Evolutionary conservation across 2,113 vertebrate genomes (phyloP), one percentile per base, ranked within the genome.

Genomic region (Coregonus clupeaformis): DNA sequence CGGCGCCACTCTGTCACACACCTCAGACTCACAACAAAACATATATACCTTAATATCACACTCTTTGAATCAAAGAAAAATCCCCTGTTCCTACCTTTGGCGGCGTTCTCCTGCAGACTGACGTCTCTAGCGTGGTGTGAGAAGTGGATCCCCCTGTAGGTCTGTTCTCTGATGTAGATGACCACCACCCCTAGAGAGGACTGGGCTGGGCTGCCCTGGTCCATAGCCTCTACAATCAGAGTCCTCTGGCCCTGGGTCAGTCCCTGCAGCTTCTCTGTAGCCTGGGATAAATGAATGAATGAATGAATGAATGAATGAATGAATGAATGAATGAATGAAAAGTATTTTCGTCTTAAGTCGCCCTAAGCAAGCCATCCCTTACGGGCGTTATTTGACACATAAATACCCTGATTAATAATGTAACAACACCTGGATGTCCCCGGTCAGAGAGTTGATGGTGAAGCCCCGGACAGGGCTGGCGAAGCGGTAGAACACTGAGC

Each of bases 401-500:
- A 42, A 42, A 11, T 42, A 42, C 9, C 36, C 36, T 42, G 36
- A 42, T 42, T 9, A 42, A 42, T 42, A 42, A 42, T 11, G 36
- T 42, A 42, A 52, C 49, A 18, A 52, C 5, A 52, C 49, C 49
- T 95, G 95, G 71, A 99, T 95, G 78, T 95, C 95, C 1, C 98
- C 98, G 0, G 98, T 98, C 81, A 97, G 93, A 52, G 97, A 97
- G 88, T 99, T 96, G 87, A 99, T 94, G n/a, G 94, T 92, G 0
- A 98, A 97, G 69, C 95, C 94, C 0, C 89, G 86, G 20, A 90
- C 93, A 0, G 94, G 92, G 27, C 78, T 82, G 22, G 97, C 94
- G 0, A 99, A 94, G 24, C 98, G 95, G 75, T 99, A 99, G 42
- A 98, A 93, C 76, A 99, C 94, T 7, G 98, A 99, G 52, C 97